phyloP scores from a whole-genome alignment of 2,888 invertebrate species.

The Parnassius glacialis region DNA sequence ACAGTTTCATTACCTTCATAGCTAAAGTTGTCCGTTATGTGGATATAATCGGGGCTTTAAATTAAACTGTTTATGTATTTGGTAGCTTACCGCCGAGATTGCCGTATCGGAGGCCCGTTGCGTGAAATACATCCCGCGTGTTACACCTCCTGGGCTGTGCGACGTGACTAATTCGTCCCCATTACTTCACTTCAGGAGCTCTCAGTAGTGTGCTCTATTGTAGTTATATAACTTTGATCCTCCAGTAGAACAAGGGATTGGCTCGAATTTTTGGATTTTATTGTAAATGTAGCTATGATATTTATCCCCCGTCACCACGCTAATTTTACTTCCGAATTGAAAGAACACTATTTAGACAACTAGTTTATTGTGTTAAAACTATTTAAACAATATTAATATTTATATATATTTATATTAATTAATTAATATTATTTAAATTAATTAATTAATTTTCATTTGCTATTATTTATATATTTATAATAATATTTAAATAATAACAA shows the following conservation, averaged over 20 bases:
- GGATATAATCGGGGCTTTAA: constrained; percentile 38
- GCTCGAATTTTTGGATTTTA: not conserved
- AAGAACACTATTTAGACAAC: not conserved
- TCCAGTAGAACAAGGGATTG: not conserved
- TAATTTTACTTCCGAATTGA: constrained; percentile 1
- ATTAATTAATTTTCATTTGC: no score
- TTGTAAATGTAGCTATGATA: not conserved
- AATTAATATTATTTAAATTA: no score
- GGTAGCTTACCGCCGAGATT: constrained; percentile 28
- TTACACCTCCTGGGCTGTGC: constrained; percentile 9
- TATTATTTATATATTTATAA: no score
- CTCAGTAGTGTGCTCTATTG: constrained; percentile 1
- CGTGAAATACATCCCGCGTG: constrained; percentile 33
- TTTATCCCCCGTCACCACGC: not conserved
- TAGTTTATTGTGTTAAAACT: no score
- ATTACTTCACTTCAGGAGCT: constrained; percentile 15
- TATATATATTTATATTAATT: no score
- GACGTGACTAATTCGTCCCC: constrained; percentile 18
- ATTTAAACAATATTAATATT: no score
- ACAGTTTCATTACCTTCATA: constrained; percentile 43
- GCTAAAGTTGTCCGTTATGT: constrained; percentile 44
- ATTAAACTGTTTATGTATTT: constrained; percentile 62
- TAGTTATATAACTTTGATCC: not conserved
- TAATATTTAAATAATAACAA: no score
- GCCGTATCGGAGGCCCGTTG: constrained; percentile 15